phyloP scores from a whole-genome alignment of 2,797 vertebrate genomes.

The Perodicticus potto region DNA sequence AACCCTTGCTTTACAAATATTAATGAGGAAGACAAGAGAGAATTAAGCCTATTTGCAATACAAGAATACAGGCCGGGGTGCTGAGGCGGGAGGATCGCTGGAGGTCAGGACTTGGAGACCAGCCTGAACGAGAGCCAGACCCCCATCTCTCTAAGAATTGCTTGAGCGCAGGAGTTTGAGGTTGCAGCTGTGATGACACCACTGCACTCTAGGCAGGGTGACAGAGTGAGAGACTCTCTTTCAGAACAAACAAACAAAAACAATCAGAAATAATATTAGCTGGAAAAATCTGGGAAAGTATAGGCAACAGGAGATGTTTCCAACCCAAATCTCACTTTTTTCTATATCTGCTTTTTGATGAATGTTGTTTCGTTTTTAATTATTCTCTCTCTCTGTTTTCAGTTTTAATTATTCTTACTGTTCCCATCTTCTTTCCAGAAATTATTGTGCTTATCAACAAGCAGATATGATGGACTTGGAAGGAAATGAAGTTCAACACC shows the following conservation, averaged over 20 bases:
- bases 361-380: not conserved
- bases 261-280: not conserved
- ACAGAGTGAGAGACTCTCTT: too few species aligned
- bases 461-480: not conserved
- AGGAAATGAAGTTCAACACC: not conserved
- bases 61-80: not conserved
- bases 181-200: too few species aligned
- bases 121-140: too few species aligned
- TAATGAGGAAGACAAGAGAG: slow-evolving; percentile 26
- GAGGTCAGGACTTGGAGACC: too few species aligned
- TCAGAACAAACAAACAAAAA: not conserved
- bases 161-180: too few species aligned
- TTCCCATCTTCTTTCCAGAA: not conserved
- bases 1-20: slow-evolving; percentile 27
- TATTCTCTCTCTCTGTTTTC: not conserved
- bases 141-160: too few species aligned
- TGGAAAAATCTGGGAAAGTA: not conserved
- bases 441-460: not conserved
- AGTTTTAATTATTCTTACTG: not conserved
- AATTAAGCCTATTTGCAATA: not conserved
- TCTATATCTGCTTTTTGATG: not conserved
- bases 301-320: not conserved
- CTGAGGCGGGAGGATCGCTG: too few species aligned
- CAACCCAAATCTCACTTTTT: not conserved
- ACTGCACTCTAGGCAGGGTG: too few species aligned